A percentile compares a stretch with the other conserved stretches of the same genome.
Conservation (phyloP, 2,888 invertebrate genomes). For the Thereva nobilitata region DNA sequence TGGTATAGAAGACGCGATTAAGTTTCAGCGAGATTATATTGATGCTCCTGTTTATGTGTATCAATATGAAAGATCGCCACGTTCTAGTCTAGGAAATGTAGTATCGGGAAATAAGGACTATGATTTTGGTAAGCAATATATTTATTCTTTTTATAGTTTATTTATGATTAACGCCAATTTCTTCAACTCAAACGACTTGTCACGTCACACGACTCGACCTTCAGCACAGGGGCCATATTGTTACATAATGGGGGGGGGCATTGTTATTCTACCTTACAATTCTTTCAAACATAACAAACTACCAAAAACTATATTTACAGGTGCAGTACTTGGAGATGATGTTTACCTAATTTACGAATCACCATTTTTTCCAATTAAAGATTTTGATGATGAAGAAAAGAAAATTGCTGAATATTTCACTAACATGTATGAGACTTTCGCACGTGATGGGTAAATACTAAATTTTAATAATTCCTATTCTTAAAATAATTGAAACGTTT, state of each 20-base stretch:
- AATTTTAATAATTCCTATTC: not conserved
- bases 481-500: not conserved
- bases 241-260: no score
- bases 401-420: not conserved
- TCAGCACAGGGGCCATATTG: no score
- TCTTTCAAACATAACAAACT: no score
- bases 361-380: not conserved
- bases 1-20: constrained; percentile 65
- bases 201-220: no score
- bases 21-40: constrained; percentile 63
- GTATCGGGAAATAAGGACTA: constrained; percentile 60
- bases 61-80: constrained; percentile 65
- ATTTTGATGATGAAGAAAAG: not conserved
- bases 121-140: constrained; percentile 13
- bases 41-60: constrained; percentile 54
- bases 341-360: constrained; percentile 56
- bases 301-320: not conserved
- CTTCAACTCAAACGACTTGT: no score
- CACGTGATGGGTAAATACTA: constrained; percentile 14
- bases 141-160: constrained; percentile 33
- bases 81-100: constrained; percentile 62
- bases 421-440: constrained; percentile 13
- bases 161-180: no score
- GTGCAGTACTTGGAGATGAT: constrained; percentile 65
- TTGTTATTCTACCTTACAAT: no score